These are phyloP conservation scores for Macrophya alboannulata DNA, from an alignment of 2,888 invertebrate genomes.

Conservation along the genomic window DNA sequence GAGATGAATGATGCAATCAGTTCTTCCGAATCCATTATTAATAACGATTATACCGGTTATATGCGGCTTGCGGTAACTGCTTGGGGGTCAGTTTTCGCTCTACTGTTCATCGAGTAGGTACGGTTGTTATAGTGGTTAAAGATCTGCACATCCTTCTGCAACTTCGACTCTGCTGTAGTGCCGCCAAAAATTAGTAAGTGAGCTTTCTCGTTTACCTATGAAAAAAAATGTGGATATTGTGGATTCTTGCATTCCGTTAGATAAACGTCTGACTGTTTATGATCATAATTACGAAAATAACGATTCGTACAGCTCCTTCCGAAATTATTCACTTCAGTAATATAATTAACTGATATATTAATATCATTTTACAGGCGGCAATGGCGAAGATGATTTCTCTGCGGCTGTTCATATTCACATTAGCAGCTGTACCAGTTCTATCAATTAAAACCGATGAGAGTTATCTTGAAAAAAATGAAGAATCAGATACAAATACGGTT, in stretches of 20 bases:
- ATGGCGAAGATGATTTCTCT: neutral
- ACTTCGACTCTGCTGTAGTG: neutral
- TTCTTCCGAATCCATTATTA: neutral
- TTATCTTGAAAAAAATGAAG: neutral
- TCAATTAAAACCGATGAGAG: neutral
- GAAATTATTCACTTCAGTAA: neutral
- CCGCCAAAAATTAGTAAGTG: neutral
- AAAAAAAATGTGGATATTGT: neutral
- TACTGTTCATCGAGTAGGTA: neutral
- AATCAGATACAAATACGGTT: neutral
- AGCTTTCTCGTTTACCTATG: neutral
- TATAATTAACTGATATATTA: neutral
- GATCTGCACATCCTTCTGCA: neutral
- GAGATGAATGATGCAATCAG: neutral
- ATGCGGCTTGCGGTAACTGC: no score
- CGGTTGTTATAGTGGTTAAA: neutral
- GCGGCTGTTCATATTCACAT: conserved; percentile 6
- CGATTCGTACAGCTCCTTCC: neutral
- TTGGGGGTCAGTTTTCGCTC: neutral
- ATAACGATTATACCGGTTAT: neutral
- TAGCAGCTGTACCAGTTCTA: neutral
- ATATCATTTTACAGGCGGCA: neutral
- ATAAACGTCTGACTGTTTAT: no score
- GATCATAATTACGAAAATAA: neutral
- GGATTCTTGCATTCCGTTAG: no score